These are phyloP conservation scores for Napeogenes inachia DNA, from an alignment of 2,888 invertebrate genomes.

Conservation along the genomic window DNA sequence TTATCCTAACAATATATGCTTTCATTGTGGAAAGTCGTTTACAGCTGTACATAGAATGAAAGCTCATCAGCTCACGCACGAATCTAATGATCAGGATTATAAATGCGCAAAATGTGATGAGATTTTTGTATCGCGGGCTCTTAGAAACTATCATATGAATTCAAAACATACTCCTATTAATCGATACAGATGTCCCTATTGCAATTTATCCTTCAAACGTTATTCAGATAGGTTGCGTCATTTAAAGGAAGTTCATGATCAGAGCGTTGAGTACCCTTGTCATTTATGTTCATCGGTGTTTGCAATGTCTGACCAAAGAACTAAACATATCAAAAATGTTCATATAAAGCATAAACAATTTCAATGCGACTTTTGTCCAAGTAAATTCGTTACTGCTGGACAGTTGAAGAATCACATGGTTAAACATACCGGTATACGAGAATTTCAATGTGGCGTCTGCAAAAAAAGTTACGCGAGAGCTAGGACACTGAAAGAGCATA, in stretches of 20 bases:
- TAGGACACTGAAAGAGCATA: slow-evolving; percentile 57
- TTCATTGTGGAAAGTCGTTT: slow-evolving; percentile 62
- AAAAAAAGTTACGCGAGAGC: slow-evolving; percentile 58
- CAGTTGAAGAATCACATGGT: slow-evolving; percentile 57
- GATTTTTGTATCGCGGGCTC: slow-evolving; percentile 43
- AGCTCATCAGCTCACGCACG: slow-evolving; percentile 54
- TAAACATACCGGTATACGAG: slow-evolving; percentile 51
- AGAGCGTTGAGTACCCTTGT: slow-evolving; percentile 58
- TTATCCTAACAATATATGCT: slow-evolving; percentile 62
- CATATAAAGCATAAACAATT: slow-evolving; percentile 56
- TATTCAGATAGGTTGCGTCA: slow-evolving; percentile 51
- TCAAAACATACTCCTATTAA: slow-evolving; percentile 47
- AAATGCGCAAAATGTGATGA: slow-evolving; percentile 56
- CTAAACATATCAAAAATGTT: slow-evolving; percentile 58
- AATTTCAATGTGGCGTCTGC: slow-evolving; percentile 65
- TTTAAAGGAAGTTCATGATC: slow-evolving; percentile 49
- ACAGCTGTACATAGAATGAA: slow-evolving; percentile 50
- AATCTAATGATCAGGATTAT: slow-evolving; percentile 35
- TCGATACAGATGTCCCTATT: slow-evolving; percentile 50
- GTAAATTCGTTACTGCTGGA: slow-evolving; percentile 50
- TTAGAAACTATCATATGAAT: slow-evolving; percentile 49
- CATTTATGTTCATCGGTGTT: slow-evolving; percentile 59
- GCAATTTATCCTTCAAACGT: slow-evolving; percentile 54
- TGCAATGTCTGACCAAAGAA: slow-evolving; percentile 53
- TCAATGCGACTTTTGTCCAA: slow-evolving; percentile 50